Percentiles rank a stretch among this genome's conserved stretches.
Evolutionary conservation across 1,140 invertebrate species (phyloP).

Genomic region (Sminthurides bifidus): DNA sequence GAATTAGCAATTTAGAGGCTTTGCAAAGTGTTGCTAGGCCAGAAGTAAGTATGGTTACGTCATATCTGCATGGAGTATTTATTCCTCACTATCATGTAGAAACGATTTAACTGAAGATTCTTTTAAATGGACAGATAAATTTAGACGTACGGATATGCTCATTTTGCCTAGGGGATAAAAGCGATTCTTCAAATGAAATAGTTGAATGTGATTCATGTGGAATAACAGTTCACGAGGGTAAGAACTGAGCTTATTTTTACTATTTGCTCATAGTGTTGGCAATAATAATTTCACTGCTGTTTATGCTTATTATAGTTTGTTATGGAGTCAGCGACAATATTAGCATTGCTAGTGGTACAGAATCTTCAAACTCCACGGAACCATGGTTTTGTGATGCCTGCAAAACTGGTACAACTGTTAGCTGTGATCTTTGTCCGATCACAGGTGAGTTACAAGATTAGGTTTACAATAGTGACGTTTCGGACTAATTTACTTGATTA

Average conservation of each 20-base stretch:
- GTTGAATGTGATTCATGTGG: slow-evolving; percentile 94
- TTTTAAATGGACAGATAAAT: slow-evolving; percentile 9
- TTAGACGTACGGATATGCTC: slow-evolving; percentile 61
- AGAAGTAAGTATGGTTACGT: not conserved
- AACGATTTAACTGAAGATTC: not conserved
- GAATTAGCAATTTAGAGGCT: too few species aligned
- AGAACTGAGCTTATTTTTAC: not conserved
- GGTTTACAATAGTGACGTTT: too few species aligned
- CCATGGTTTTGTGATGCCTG: slow-evolving; percentile 99
- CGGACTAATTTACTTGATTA: not conserved
- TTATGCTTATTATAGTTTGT: slow-evolving; percentile 51
- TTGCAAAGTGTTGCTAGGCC: too few species aligned
- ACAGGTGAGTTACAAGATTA: slow-evolving; percentile 45
- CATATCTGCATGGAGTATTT: not conserved
- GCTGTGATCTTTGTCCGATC: slow-evolving; percentile 78
- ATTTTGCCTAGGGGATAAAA: slow-evolving; percentile 82
- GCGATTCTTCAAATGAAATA: slow-evolving; percentile 88
- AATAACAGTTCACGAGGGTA: slow-evolving; percentile 88
- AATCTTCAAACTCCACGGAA: slow-evolving; percentile 83
- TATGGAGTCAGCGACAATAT: slow-evolving; percentile 89
- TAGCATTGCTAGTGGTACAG: slow-evolving; percentile 69
- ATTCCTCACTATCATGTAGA: not conserved
- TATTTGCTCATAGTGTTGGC: not conserved
- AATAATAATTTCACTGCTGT: slow-evolving; percentile 1
- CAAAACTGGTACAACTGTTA: slow-evolving; percentile 73